These are phyloP conservation scores for Porites divaricata DNA, from an alignment of 92 coral and sea anemone genomes.

Conservation along the genomic window DNA sequence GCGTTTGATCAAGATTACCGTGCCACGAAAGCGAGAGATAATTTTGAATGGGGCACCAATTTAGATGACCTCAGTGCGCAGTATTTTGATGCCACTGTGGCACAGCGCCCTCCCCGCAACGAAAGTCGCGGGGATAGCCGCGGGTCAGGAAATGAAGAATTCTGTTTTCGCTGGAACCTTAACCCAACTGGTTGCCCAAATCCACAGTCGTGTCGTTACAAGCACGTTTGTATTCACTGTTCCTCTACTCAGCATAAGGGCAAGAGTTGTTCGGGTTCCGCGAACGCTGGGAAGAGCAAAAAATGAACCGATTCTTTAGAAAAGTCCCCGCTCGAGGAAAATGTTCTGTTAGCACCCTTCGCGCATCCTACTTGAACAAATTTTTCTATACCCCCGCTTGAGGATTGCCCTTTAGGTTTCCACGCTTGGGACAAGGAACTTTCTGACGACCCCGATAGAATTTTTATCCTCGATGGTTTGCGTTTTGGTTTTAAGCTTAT, in stretches of 20 bases:
- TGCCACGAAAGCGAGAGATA: too few species aligned
- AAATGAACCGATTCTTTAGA: neutral
- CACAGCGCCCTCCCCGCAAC: neutral
- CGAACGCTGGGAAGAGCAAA: too few species aligned
- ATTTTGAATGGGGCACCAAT: too few species aligned
- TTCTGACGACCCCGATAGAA: neutral
- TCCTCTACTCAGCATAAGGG: neutral
- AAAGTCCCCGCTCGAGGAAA: too few species aligned
- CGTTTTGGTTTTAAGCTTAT: slow-evolving; percentile 1
- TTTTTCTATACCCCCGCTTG: neutral
- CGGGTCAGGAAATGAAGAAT: too few species aligned
- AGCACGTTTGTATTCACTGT: slow-evolving; percentile 14
- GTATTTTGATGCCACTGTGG: neutral
- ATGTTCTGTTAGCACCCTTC: neutral
- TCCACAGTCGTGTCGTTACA: neutral
- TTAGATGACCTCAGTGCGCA: neutral
- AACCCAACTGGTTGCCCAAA: neutral
- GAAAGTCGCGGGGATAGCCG: neutral
- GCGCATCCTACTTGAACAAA: neutral
- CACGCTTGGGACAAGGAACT: slow-evolving; percentile 18
- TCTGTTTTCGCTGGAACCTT: too few species aligned
- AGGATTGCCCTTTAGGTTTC: slow-evolving; percentile 17
- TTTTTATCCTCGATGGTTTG: slow-evolving; percentile 14
- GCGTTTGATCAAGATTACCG: too few species aligned
- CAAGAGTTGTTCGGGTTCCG: neutral